Evolutionary conservation across 2,113 vertebrate genomes (phyloP).

Genomic region (Pachypanchax playfairii): DNA sequence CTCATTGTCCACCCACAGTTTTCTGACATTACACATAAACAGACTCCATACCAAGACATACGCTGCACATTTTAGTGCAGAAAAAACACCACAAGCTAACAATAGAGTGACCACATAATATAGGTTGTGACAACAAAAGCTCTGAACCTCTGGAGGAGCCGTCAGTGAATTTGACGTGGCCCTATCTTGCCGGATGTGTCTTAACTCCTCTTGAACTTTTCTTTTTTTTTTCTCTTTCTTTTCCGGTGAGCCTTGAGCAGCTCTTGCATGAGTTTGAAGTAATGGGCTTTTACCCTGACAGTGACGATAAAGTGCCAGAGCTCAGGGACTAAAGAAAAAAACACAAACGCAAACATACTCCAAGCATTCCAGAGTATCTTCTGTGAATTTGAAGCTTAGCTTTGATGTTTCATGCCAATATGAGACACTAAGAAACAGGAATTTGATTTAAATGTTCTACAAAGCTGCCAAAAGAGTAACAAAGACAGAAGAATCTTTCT

Average conservation of each 20-base stretch:
- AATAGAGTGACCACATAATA: conserved; percentile 39
- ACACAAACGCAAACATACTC: conserved; percentile 26
- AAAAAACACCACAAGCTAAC: conserved; percentile 42
- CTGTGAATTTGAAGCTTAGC: conserved; percentile 62
- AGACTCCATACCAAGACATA: conserved; percentile 36
- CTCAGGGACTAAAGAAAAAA: conserved; percentile 17
- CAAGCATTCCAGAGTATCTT: conserved; percentile 39
- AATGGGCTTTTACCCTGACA: conserved; percentile 68
- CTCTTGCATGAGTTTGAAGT: conserved; percentile 66
- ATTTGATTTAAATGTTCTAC: conserved; percentile 58
- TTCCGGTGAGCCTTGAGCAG: conserved; percentile 48
- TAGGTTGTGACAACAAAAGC: conserved; percentile 66
- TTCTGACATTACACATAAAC: conserved; percentile 34
- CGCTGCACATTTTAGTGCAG: conserved; percentile 19
- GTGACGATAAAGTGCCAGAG: conserved; percentile 63
- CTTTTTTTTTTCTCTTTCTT: conserved; percentile 49
- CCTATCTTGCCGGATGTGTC: conserved; percentile 61
- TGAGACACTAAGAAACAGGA: conserved; percentile 6
- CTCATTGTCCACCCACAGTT: neutral
- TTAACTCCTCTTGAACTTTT: conserved; percentile 62
- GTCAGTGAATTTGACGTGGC: conserved; percentile 65
- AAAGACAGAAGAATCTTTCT: conserved; percentile 51
- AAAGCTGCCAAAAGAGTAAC: conserved; percentile 53
- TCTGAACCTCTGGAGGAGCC: conserved; percentile 48
- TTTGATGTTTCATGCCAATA: conserved; percentile 52